phyloP scores from a whole-genome alignment of 2,797 vertebrate species.

The Yasuhikotakia modesta region DNA sequence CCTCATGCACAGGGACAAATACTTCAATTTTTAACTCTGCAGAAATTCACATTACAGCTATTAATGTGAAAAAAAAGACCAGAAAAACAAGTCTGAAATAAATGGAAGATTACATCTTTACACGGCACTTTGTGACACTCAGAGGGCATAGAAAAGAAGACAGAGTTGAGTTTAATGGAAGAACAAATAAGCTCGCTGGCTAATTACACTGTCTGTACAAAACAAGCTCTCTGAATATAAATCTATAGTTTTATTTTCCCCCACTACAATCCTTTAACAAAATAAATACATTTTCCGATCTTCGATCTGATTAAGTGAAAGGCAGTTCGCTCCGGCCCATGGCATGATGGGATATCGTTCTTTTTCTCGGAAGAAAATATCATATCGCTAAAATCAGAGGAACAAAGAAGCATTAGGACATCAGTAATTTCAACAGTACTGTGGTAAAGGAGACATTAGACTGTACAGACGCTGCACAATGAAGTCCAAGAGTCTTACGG shows the following conservation, averaged over 20 bases:
- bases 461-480: background rate
- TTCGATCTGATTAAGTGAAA: background rate
- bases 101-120: constrained; percentile 4
- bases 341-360: constrained; percentile 11
- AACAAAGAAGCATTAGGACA: constrained; percentile 13
- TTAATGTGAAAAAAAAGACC: too few relatives aligned
- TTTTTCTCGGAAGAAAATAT: background rate
- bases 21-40: background rate
- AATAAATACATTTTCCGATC: background rate
- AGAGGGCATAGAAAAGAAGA: background rate
- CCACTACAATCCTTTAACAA: background rate
- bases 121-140: constrained; percentile 1
- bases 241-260: background rate
- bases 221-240: constrained; percentile 31
- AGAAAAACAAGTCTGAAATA: background rate
- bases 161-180: constrained; percentile 45
- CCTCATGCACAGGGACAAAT: background rate
- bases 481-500: background rate
- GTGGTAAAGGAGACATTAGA: background rate
- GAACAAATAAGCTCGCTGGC: constrained; percentile 41
- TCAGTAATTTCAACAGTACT: background rate
- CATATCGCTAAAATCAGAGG: background rate
- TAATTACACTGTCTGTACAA: constrained; percentile 46
- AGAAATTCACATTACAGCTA: background rate
- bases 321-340: background rate